Base-by-base conservation (phyloP, 2,797 vertebrate species). In the Neosilurus hyrtlii region DNA sequence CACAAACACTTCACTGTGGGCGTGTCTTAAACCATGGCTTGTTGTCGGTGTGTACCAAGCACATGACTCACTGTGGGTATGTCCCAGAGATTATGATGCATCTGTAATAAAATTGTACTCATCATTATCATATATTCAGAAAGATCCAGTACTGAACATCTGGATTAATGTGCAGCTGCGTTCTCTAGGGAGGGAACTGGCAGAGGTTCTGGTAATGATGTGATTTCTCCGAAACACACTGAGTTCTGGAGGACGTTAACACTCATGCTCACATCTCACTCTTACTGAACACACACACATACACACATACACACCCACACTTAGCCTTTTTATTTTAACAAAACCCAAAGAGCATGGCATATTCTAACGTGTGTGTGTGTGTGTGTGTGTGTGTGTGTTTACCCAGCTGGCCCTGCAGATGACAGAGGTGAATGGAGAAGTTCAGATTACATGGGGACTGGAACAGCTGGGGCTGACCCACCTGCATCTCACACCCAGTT, bases 371-470 rank as follows among this genome's bases (percentile, higher is more conserved):
- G 63, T 65, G 65, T 66, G 65, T 35, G 63, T 24, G 26, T 37
- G 65, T 37, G 65, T 66, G 63, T 66, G 63, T 35, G 65, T 67
- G 65, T 67, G 66, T 67, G 49, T 71, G 68, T 57, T 63, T 73
- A 15, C 8, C 24, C 70, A 81, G 80, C 80, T 81, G 80, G 80
- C 68, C 16, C 70, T 81, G 70, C 80, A 73, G 57, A 81, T 81
- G 57, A 62, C 15, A 9, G 80, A 81, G 43, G 70, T 63, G 12
- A 70, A 73, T 81, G 80, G 68, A 72, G 80, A 73, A 63, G 80
- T 81, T 81, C 80, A 63, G 37, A 62, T 81, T 73, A 81, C 43
- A 22, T 81, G 80, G 68, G 59, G 80, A 73, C 56, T 73, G 30
- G 12, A 63, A 72, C 57, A 81, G 49, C 43, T 73, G 43, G 49